Base-by-base conservation (phyloP, 2,888 invertebrate species). In the Lithophane socia region DNA sequence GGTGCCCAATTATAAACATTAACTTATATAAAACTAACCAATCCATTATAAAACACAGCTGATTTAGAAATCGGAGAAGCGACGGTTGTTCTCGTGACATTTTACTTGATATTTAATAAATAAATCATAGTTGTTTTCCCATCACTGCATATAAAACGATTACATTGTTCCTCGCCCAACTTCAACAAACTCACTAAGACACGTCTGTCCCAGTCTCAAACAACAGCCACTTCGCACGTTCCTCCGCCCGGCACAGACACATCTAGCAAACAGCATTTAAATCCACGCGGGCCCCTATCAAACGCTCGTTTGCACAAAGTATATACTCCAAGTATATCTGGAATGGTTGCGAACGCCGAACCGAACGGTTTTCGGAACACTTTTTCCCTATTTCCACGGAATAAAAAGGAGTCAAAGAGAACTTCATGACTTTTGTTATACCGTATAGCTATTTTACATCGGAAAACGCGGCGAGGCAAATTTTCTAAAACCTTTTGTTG, bases 291-390 rank as follows among this genome's bases (percentile, higher is more conserved):
- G 89, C 93, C 93, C 94, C 92, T 94, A 95, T 96, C 95, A 96
- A 95, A 95, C 92, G 92, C 94, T 96, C 96, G 95, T 96, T 96
- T 95, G 94, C 94, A 93, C 94, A 94, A 95, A 94, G 94, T 94
- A 95, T 94, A 93, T 94, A 95, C 92, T 94, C 91, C 92, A 90
- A 94, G 94, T 94, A 93, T 94, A 94, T 94, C 93, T 92, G 89
- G 90, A 91, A 92, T 89, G 92, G 92, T 89, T 89, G 91, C 91
- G 94, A 94, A 95, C 93, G 92, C 90, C 92, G 92, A 89, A 86
- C 92, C 91, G 92, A 93, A 94, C 93, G 94, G 94, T 94, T 94
- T 94, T 95, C 91, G 92, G 94, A 94, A 95, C 94, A 94, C 94
- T 95, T 94, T 94, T 94, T 94, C 94, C 94, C 94, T 94, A 94